Conservation (phyloP, 2,113 vertebrate species). For the Corythornis cristatus region DNA sequence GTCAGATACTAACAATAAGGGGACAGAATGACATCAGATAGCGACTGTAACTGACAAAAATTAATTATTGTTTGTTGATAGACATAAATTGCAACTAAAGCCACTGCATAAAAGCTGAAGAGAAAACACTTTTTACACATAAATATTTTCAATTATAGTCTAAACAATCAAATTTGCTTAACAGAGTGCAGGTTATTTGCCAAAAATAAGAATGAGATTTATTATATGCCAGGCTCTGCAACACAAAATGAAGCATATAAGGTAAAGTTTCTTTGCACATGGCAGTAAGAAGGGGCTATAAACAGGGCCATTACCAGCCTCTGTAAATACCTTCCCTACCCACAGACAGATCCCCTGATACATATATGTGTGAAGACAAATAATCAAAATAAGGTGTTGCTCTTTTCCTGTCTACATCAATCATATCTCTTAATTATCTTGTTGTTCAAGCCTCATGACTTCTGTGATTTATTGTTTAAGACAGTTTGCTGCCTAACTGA, state of each 20-base stretch:
- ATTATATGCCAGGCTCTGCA: background rate
- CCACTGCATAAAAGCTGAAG: background rate
- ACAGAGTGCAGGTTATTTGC: background rate
- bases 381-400: background rate
- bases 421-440: conserved; percentile 3
- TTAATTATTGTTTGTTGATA: conserved; percentile 67
- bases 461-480: background rate
- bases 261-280: background rate
- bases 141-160: conserved; percentile 19
- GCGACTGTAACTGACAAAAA: conserved; percentile 46
- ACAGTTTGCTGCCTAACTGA: background rate
- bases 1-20: conserved; percentile 46
- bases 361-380: background rate
- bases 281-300: background rate
- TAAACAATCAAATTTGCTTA: conserved; percentile 63
- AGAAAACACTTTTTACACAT: conserved; percentile 61
- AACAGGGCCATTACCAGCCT: background rate
- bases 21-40: conserved; percentile 60
- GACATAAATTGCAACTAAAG: conserved; percentile 11
- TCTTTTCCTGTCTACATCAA: background rate
- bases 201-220: conserved; percentile 54
- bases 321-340: background rate
- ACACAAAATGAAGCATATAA: background rate
- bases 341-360: background rate
- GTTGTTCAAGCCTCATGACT: background rate